Evolutionary conservation across 2,113 vertebrate genomes (phyloP).

Genomic region (Steatornis caripensis): DNA sequence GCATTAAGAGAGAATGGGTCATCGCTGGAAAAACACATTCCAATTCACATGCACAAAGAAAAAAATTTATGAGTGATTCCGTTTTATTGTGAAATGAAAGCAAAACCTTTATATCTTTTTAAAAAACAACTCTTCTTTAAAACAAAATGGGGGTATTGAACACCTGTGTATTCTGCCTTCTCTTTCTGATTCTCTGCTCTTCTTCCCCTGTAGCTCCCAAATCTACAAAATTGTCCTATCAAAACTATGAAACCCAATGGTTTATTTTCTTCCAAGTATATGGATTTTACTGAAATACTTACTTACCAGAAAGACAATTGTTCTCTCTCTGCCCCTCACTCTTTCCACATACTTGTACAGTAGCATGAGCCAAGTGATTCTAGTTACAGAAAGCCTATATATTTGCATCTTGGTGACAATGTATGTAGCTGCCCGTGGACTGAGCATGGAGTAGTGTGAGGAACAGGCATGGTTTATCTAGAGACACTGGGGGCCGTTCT

Average conservation of each 20-base stretch:
- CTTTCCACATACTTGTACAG: neutral
- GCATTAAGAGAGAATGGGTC: neutral
- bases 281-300: neutral
- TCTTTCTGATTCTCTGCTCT: neutral
- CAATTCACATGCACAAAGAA: fast-evolving
- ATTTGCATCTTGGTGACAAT: neutral
- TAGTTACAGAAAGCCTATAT: neutral
- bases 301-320: neutral
- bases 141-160: no score
- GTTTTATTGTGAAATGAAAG: neutral
- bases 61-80: neutral
- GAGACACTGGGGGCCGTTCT: neutral
- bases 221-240: neutral
- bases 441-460: neutral
- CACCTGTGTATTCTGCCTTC: neutral
- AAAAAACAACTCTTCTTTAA: no score
- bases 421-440: neutral
- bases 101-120: neutral
- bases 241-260: neutral
- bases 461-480: neutral
- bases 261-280: neutral
- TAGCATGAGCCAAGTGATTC: neutral
- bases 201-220: neutral
- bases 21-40: neutral
- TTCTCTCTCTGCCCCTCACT: neutral